Conservation (phyloP, 2,888 invertebrate species). For the Drosophila affinis region DNA sequence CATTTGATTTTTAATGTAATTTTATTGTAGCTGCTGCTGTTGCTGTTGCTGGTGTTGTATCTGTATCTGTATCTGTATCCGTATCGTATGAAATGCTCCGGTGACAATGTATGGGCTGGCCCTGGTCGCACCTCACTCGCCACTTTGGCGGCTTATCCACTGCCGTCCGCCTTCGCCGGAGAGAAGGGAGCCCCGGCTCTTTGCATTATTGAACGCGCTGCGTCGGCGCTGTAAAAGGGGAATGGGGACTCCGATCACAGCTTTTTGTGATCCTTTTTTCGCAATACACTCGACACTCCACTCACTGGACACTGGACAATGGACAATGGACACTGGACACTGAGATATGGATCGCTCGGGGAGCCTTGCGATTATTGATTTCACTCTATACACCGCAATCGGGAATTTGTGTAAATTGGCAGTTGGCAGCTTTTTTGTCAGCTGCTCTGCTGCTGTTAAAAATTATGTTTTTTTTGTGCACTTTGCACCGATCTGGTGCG, state of each 20-base stretch:
- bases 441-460: neutral
- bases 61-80: slow-evolving; percentile 7
- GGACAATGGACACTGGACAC: neutral
- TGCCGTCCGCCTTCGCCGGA: slow-evolving; percentile 5
- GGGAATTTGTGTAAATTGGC: slow-evolving; percentile 3
- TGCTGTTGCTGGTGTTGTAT: slow-evolving; percentile 22
- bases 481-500: slow-evolving; percentile 29
- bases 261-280: neutral
- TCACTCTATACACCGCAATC: slow-evolving; percentile 24
- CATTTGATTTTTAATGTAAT: slow-evolving; percentile 59
- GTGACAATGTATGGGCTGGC: slow-evolving; percentile 59
- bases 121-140: slow-evolving; percentile 32
- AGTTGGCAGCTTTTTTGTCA: slow-evolving; percentile 17
- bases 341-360: slow-evolving; percentile 7
- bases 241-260: neutral
- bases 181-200: slow-evolving; percentile 1
- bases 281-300: slow-evolving; percentile 21
- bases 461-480: slow-evolving; percentile 14
- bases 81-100: slow-evolving; percentile 56
- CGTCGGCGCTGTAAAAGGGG: neutral
- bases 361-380: slow-evolving; percentile 4
- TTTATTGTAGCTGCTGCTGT: slow-evolving; percentile 42
- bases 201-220: slow-evolving; percentile 16
- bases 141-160: slow-evolving; percentile 16
- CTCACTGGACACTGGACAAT: slow-evolving; percentile 3